Base-by-base conservation (phyloP, 2,113 vertebrate genomes). In the Orycteropus afer region DNA sequence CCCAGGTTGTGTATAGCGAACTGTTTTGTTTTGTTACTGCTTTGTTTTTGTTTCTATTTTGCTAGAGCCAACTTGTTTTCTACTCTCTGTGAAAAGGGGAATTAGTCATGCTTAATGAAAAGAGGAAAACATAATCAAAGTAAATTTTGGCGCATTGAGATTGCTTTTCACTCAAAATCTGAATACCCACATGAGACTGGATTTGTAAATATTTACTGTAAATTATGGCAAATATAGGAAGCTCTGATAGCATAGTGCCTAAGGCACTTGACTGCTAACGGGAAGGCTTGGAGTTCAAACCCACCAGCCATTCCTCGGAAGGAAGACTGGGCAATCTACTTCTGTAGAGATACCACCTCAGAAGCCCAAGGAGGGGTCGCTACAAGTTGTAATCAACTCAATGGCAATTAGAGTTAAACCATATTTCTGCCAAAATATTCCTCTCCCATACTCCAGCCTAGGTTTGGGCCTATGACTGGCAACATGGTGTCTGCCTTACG, bases 191-290 rank as follows among this genome's bases (percentile, higher is more conserved):
- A 74, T 51, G 53, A 97, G 51, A 65, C 45, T 89, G 88, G 74
- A 92, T 97, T 93, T 93, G 86, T 96, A 94, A 96, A 96, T 95
- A 96, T 95, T 97, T 91, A 91, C 92, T 77, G 47, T 92, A 93
- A 96, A 37, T 92, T 94, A 83, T n/a, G 65, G 77, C 90, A 53
- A 84, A 91, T n/a, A n/a, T n/a, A n/a, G n/a, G n/a, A n/a, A n/a
- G n/a, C n/a, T n/a, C n/a, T n/a, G n/a, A n/a, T n/a, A n/a, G n/a
- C n/a, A n/a, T n/a, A n/a, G n/a, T n/a, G n/a, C n/a, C n/a, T n/a
- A n/a, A n/a, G n/a, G n/a, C n/a, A n/a, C n/a, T n/a, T n/a, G n/a
- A n/a, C n/a, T n/a, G n/a, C n/a, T n/a, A n/a, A n/a, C n/a, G n/a
- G n/a, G n/a, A n/a, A n/a, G n/a, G n/a, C n/a, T n/a, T n/a, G n/a